phyloP scores from a whole-genome alignment of 2,113 vertebrate species.

The Poeciliopsis occidentalis region DNA sequence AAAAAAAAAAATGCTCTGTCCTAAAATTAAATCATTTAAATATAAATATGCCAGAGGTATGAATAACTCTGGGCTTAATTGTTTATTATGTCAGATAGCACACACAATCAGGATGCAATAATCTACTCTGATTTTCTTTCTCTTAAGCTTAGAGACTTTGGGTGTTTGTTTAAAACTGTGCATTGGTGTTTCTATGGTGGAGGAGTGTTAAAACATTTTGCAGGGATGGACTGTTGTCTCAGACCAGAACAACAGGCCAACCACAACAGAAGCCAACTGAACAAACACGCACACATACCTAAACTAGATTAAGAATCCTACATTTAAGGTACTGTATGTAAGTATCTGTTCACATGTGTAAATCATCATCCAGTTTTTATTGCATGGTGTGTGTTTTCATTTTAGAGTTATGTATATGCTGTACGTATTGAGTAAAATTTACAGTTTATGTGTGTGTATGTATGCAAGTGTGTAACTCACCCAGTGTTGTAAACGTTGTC shows the following conservation, averaged over 20 bases:
- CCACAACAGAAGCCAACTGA: constrained; percentile 48
- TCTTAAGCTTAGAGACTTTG: not conserved
- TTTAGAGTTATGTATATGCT: constrained; percentile 24
- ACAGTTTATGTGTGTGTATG: constrained; percentile 17
- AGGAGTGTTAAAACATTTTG: constrained; percentile 51
- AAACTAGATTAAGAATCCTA: constrained; percentile 1
- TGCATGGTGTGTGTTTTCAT: not conserved
- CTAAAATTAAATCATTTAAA: not conserved
- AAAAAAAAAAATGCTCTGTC: not conserved
- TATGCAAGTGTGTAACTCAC: constrained; percentile 42
- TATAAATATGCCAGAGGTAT: not conserved
- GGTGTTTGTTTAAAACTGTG: constrained; percentile 19
- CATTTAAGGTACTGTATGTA: not conserved
- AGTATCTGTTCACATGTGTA: constrained; percentile 30
- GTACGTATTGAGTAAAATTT: constrained; percentile 21
- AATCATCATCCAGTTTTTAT: constrained; percentile 10
- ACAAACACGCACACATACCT: constrained; percentile 1
- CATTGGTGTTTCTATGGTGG: constrained; percentile 22
- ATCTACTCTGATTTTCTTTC: not conserved
- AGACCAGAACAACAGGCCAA: constrained; percentile 38
- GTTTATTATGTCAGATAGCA: not conserved
- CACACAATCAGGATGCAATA: not conserved
- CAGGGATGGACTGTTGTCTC: constrained; percentile 47
- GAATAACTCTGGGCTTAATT: not conserved
- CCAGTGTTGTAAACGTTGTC: constrained; percentile 66